These are phyloP conservation scores for Gallinago stenura DNA, from an alignment of 2,797 vertebrate species.

Conservation along the genomic window DNA sequence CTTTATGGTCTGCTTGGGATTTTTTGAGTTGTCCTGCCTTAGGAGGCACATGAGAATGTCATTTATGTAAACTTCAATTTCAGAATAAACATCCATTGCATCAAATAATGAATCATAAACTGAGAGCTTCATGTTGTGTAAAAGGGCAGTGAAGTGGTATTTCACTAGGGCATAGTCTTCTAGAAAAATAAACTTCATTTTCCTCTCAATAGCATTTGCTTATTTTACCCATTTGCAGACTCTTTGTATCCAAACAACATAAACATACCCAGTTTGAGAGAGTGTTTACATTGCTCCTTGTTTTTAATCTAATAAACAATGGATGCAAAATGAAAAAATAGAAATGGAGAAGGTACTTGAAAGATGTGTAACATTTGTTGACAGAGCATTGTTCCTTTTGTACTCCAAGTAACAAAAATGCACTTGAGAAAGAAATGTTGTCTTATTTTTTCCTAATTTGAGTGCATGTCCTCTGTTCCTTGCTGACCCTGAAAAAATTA, in stretches of 20 bases:
- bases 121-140: not conserved
- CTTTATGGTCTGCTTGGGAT: not conserved
- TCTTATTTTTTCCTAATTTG: not conserved
- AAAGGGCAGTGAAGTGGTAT: not conserved
- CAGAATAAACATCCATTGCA: not conserved
- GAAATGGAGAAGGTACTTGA: not conserved
- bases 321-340: not conserved
- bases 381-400: not conserved
- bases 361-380: not conserved
- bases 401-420: not conserved
- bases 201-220: not conserved
- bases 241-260: not conserved
- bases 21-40: not conserved
- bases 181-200: not conserved
- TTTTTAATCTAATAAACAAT: not conserved
- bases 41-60: not conserved
- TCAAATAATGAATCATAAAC: not conserved
- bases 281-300: not conserved
- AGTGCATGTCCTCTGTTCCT: not conserved
- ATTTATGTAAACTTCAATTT: not conserved
- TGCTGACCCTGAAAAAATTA: not conserved
- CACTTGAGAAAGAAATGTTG: not conserved
- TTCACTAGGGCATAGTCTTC: not conserved
- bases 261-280: not conserved
- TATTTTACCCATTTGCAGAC: not conserved